phyloP scores from a whole-genome alignment of 2,113 vertebrate genomes.

The Vidua macroura region DNA sequence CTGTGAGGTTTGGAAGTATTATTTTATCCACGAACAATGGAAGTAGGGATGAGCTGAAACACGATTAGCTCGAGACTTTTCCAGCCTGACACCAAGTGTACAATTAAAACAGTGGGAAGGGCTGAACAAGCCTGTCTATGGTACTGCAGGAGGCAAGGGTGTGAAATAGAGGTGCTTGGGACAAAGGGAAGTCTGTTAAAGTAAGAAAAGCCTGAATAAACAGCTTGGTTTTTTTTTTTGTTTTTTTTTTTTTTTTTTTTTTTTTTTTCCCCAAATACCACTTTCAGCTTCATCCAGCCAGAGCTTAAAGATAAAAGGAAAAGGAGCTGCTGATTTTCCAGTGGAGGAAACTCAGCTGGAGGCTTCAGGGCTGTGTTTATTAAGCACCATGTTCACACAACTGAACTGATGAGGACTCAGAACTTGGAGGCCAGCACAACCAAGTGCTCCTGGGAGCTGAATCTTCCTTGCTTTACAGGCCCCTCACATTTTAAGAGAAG shows the following conservation, averaged over 20 bases:
- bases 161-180: background rate
- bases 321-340: background rate
- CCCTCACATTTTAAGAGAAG: background rate
- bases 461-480: background rate
- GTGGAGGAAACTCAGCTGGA: background rate
- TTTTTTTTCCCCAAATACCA: background rate
- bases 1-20: background rate
- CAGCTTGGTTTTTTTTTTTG: background rate
- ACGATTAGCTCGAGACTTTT: background rate
- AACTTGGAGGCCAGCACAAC: background rate
- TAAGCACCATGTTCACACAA: rapidly evolving
- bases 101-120: background rate
- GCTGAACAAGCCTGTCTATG: background rate
- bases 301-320: slow-evolving; percentile 1
- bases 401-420: rapidly evolving
- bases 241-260: too few relatives aligned
- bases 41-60: background rate
- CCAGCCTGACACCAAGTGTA: background rate
- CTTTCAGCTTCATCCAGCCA: background rate
- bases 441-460: rapidly evolving
- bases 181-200: slow-evolving; percentile 24
- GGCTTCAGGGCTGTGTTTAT: background rate
- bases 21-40: background rate
- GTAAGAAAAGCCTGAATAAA: slow-evolving; percentile 35
- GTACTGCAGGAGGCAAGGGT: background rate